Base-by-base conservation (phyloP, 2,888 invertebrate species). In the Xanthorhoe designata region DNA sequence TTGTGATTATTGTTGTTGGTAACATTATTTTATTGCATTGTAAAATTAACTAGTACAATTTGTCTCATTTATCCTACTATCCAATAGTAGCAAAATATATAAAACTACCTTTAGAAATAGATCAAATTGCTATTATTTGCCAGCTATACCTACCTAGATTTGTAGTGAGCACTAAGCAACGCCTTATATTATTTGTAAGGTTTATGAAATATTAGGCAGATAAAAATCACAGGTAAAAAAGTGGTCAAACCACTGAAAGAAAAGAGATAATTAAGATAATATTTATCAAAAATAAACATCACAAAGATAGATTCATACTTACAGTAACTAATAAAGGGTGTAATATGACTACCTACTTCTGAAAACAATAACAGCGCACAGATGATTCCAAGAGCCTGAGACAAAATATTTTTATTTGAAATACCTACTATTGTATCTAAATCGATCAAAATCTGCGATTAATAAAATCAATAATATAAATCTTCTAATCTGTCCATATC, bases 181-280 rank as follows among this genome's bases (percentile, higher is more conserved):
- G 49, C 42, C 24, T 42, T 5, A n/a, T 51, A 51, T 17, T n/a
- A n/a, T n/a, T n/a, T n/a, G n/a, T n/a, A n/a, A 24, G 10, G 29
- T 49, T 54, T 49, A 29, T 24, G 55, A 13, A 55, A 62, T 17
- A 47, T 52, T 45, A 19, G 49, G 35, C 47, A 61, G 61, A 57
- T 51, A 47, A 47, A 24, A 67, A 67, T 67, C 67, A 67, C 67
- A 67, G 59, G 63, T 60, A 47, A 62, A 64, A 32, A 57, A 17
- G 63, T 63, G 63, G 67, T 67, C 17, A 32, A 19, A 67, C 63
- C 67, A 67, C 67, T n/a, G 19, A 58, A 19, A 63, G 5, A 55
- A 51, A 57, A 32, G 32, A 32, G 4, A 32, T 32, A 32, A n/a
- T 32, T 7, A 59, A 55, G 53, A 63, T 7, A 54, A 32, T n/a